These are phyloP conservation scores for Fratercula arctica DNA, from an alignment of 2,797 vertebrate genomes.

Conservation along the genomic window DNA sequence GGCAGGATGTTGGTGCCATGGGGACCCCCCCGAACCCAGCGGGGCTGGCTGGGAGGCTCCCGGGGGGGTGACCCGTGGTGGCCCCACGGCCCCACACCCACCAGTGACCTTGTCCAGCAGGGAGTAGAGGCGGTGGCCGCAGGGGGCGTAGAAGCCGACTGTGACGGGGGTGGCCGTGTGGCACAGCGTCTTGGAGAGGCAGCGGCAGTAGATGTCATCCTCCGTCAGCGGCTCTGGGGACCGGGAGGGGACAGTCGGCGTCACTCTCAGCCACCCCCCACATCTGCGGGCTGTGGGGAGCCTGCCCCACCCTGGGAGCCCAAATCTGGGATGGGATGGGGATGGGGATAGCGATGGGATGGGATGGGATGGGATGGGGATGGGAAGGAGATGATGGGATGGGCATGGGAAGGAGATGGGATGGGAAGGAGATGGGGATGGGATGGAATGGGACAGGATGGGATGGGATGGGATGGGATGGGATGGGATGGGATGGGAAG, in stretches of 20 bases:
- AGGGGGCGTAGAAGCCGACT: slow-evolving; percentile 89
- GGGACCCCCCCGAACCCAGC: neutral
- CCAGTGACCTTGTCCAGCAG: slow-evolving; percentile 74
- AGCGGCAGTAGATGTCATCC: slow-evolving; percentile 86
- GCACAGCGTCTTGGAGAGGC: slow-evolving; percentile 85
- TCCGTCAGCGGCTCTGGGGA: slow-evolving; percentile 49
- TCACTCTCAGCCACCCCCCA: neutral
- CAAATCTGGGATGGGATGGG: neutral
- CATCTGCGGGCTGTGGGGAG: neutral
- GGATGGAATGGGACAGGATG: neutral
- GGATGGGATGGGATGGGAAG: too few species aligned
- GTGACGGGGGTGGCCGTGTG: slow-evolving; percentile 86
- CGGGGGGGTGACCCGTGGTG: neutral
- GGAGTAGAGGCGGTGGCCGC: slow-evolving; percentile 80
- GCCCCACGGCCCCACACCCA: neutral
- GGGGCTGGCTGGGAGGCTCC: too few species aligned
- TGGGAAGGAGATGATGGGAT: too few species aligned
- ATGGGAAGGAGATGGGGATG: too few species aligned
- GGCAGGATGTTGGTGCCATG: accelerated
- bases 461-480: too few species aligned
- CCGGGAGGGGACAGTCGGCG: too few species aligned
- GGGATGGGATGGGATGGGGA: too few species aligned
- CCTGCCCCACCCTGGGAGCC: neutral
- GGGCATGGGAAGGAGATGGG: too few species aligned
- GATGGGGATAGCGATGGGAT: too few species aligned